Base-by-base conservation (phyloP, 2,113 vertebrate genomes). In the Chamaea fasciata region DNA sequence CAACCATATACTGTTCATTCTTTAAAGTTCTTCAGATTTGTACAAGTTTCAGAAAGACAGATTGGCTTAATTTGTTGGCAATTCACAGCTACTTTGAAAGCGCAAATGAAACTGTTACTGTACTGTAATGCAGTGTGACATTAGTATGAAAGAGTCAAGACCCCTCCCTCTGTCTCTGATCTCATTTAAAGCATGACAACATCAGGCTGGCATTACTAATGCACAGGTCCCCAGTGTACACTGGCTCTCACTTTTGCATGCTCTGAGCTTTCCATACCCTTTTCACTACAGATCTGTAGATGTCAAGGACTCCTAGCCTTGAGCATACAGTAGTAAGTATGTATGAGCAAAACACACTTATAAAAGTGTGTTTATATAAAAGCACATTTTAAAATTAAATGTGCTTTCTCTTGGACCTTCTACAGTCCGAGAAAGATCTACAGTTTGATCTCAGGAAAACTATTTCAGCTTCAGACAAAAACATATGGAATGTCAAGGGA, bases 401-500 rank as follows among this genome's bases (percentile, higher is more conserved):
- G 52, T 64, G 41, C 60, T 75, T 94, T 93, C 39, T 93, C 83
- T 90, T 81, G 68, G 71, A 83, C 83, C 75, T 92, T 86, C 35
- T 73, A 79, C 11, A 65, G 74, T 39, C 52, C 78, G 68, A 59
- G 85, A 81, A 80, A 1, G 11, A 83, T 37, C 12, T 49, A 52
- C 80, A 83, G 59, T 75, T 75, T 86, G 37, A 81, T 67, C 31
- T 78, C 71, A 63, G 39, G 62, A n/a, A 76, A 75, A 68, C 8
- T n/a, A n/a, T 50, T 89, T 68, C 35, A 85, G 55, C 27, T 93
- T 74, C 82, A 96, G 64, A 90, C 68, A 92, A 68, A 83, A 95
- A 56, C 64, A 78, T 75, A 4, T 89, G 94, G 94, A 96, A 96
- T 94, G 92, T 92, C 76, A 92, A 88, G 52, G 76, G 64, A 78